phyloP scores from a whole-genome alignment of 2,113 vertebrate genomes.

The Syngnathus scovelli region DNA sequence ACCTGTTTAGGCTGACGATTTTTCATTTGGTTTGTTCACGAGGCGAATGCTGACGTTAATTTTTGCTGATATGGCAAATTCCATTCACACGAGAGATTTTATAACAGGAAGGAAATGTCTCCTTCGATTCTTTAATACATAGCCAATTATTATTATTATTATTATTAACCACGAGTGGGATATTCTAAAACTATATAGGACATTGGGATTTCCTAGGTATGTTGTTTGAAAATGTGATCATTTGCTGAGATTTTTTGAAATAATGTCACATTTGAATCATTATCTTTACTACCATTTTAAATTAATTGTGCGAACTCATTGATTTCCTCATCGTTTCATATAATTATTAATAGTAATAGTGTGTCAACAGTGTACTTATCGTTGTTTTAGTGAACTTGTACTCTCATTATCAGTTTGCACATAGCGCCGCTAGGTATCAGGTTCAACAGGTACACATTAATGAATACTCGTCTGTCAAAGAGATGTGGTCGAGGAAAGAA shows the following conservation, averaged over 20 bases:
- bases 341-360: too few relatives aligned
- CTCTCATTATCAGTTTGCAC: not conserved
- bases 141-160: too few relatives aligned
- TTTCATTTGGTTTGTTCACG: not conserved
- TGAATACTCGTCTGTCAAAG: constrained; percentile 18
- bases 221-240: too few relatives aligned
- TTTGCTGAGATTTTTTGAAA: too few relatives aligned
- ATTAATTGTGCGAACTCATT: too few relatives aligned
- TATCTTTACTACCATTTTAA: too few relatives aligned
- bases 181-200: too few relatives aligned
- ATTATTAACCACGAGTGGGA: too few relatives aligned
- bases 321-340: too few relatives aligned
- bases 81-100: not conserved
- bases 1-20: not conserved
- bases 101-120: not conserved
- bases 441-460: constrained; percentile 6
- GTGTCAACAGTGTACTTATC: not conserved
- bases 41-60: not conserved
- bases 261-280: too few relatives aligned
- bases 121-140: not conserved
- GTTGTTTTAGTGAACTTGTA: not conserved
- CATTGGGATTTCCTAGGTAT: too few relatives aligned
- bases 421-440: not conserved
- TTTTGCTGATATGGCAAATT: constrained; percentile 31
- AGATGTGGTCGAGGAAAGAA: not conserved